Percentiles rank a stretch among this genome's conserved stretches.
phyloP scores from a whole-genome alignment of 2,888 invertebrate species.

The Epistrophe grossulariae region DNA sequence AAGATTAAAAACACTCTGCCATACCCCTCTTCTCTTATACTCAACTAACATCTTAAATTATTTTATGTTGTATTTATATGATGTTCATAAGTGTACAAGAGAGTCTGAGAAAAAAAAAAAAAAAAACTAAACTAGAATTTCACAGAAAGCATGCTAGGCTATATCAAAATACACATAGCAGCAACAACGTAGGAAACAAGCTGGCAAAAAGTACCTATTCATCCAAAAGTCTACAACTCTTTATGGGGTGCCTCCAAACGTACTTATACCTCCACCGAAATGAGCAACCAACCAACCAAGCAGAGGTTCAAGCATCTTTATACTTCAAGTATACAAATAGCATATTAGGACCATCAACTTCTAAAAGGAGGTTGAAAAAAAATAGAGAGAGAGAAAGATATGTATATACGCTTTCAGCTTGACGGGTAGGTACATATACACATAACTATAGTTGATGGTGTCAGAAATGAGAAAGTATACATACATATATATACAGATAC shows the following conservation, averaged over 20 bases:
- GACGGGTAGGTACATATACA: neutral
- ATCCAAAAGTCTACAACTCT: constrained; percentile 60
- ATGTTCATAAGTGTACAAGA: neutral
- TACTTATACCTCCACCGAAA: constrained; percentile 39
- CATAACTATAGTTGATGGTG: constrained; percentile 17
- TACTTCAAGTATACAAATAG: constrained; percentile 55
- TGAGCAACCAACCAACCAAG: constrained; percentile 61
- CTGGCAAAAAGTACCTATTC: constrained; percentile 61
- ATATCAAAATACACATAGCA: constrained; percentile 25
- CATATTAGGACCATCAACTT: constrained; percentile 69
- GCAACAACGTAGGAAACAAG: constrained; percentile 52
- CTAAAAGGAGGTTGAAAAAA: constrained; percentile 18
- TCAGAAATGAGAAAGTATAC: constrained; percentile 52
- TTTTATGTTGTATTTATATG: neutral
- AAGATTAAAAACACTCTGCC: constrained; percentile 50
- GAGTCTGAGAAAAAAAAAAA: neutral
- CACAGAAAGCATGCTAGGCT: constrained; percentile 33
- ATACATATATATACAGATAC: neutral
- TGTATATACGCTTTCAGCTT: constrained; percentile 32
- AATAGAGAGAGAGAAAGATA: neutral
- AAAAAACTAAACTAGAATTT: neutral
- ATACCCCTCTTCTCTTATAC: neutral
- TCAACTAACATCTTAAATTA: constrained; percentile 30
- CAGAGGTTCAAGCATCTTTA: constrained; percentile 64
- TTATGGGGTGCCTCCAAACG: constrained; percentile 34